Base-by-base conservation (phyloP, 2,888 invertebrate genomes). In the Prostheceraeus crozeri region DNA sequence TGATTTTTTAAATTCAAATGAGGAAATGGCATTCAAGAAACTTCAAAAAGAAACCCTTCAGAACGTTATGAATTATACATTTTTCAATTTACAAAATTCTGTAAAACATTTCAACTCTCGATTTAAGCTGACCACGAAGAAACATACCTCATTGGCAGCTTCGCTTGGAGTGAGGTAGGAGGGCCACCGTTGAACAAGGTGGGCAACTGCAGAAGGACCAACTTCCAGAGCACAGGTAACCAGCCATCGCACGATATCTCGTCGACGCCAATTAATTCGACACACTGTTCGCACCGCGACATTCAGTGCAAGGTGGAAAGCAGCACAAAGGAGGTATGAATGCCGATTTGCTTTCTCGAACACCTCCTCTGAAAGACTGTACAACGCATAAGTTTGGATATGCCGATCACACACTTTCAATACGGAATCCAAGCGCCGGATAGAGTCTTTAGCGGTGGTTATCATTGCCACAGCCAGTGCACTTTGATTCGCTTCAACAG, bases 161-260 rank as follows among this genome's bases (percentile, higher is more conserved):
- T 57, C 57, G 14, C 40, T 21, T 6, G 57, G 57, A 25, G 57
- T 57, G 11, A 40, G 40, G 28, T 57, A 57, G 28, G 40, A 28
- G 6, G 40, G 36, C 57, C 57, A 57, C 14, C 40, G 28, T 10
- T 40, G 46, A 2, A 57, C 57, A 8, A 57, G 31, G 28, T 57
- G 57, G n/a, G 46, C 28, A 23, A 57, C 40, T 3, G 40, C 57
- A 8, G 40, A 28, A 1, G 86, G 80, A 0, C 87, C 87, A 0
- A 87, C 82, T 71, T 87, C 86, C 0, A 85, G 85, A 11, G 87
- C 86, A 76, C 87, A 87, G 0, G 85, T 86, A 40, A 87, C 87
- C 64, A 87, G 77, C 87, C 87, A 87, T 21, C 86, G 82, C 4
- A 87, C 87, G 86, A 87, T 87, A 75, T 87, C 87, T n/a, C 86